Evolutionary conservation across 1,140 invertebrate species (phyloP).

Genomic region (Aphaenogaster rudis): DNA sequence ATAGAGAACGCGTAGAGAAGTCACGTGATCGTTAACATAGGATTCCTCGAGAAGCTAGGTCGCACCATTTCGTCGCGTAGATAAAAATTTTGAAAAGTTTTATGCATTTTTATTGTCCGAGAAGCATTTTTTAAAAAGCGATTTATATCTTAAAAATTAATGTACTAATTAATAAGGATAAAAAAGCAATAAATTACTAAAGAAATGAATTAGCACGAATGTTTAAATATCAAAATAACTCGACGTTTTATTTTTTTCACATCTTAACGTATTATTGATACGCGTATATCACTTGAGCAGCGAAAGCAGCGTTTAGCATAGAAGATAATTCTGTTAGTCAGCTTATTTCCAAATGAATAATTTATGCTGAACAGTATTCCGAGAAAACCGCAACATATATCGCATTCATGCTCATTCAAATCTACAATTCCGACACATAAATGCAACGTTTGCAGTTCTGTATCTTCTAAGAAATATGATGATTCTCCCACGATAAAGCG

Average conservation of each 20-base stretch:
- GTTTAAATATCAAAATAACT: not conserved
- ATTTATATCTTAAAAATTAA: not conserved
- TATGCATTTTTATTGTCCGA: not conserved
- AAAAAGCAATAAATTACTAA: not conserved
- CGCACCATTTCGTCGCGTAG: not conserved
- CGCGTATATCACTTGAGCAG: not conserved
- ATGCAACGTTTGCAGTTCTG: constrained; percentile 32
- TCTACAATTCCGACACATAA: not conserved
- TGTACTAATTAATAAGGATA: not conserved
- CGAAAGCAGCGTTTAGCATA: not conserved
- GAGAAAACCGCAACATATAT: constrained; percentile 9
- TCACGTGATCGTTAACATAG: constrained; percentile 37
- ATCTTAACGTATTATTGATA: not conserved
- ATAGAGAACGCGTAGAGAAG: constrained; percentile 25
- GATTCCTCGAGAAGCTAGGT: not conserved
- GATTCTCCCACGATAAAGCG: constrained; percentile 31
- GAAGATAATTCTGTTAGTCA: constrained; percentile 11
- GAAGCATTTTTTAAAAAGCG: too few species aligned
- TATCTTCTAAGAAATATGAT: constrained; percentile 41
- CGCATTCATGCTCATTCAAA: constrained; percentile 9
- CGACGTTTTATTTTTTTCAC: not conserved
- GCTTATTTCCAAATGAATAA: constrained; percentile 19
- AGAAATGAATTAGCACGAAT: not conserved
- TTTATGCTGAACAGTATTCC: constrained; percentile 17
- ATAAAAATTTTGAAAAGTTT: constrained; percentile 14